These are phyloP conservation scores for Archips crataeganus DNA, from an alignment of 2,888 invertebrate species.

Conservation along the genomic window DNA sequence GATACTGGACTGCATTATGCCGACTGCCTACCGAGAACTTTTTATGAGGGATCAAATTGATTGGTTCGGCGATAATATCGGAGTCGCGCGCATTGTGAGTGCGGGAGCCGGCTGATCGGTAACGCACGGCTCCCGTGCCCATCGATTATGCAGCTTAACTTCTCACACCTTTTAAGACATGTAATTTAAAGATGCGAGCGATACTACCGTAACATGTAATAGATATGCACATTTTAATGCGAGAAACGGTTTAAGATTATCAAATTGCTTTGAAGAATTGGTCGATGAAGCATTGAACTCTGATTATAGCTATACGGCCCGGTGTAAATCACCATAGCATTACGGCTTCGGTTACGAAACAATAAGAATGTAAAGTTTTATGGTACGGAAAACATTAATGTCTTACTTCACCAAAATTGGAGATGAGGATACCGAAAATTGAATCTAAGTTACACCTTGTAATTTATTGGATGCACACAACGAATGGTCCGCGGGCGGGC, in stretches of 20 bases:
- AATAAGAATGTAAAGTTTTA: constrained; percentile 50
- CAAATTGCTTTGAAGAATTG: constrained; percentile 29
- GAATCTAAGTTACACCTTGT: constrained; percentile 64
- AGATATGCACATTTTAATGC: constrained; percentile 70
- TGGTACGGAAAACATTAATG: constrained; percentile 62
- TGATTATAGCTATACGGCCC: constrained; percentile 29
- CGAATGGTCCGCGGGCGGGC: constrained; percentile 65
- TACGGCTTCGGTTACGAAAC: constrained; percentile 11
- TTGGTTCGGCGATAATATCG: constrained; percentile 83
- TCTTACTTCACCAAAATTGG: constrained; percentile 68
- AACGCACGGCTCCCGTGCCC: constrained; percentile 59
- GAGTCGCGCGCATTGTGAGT: constrained; percentile 71
- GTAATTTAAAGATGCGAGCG: constrained; percentile 65
- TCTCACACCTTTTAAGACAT: constrained; percentile 75
- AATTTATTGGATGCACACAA: constrained; percentile 69
- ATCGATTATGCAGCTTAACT: constrained; percentile 65
- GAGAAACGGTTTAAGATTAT: constrained; percentile 38
- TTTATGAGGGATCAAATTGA: constrained; percentile 86
- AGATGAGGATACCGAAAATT: constrained; percentile 67
- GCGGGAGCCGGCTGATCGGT: constrained; percentile 51
- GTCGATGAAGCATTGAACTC: constrained; percentile 42
- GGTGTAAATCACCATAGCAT: constrained; percentile 38
- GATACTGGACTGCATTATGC: constrained; percentile 78
- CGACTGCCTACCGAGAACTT: constrained; percentile 79
- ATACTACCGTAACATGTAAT: constrained; percentile 55